These are phyloP conservation scores for Archaeoteleia sp. DNA, from an alignment of 2,888 invertebrate genomes.

Conservation along the genomic window DNA sequence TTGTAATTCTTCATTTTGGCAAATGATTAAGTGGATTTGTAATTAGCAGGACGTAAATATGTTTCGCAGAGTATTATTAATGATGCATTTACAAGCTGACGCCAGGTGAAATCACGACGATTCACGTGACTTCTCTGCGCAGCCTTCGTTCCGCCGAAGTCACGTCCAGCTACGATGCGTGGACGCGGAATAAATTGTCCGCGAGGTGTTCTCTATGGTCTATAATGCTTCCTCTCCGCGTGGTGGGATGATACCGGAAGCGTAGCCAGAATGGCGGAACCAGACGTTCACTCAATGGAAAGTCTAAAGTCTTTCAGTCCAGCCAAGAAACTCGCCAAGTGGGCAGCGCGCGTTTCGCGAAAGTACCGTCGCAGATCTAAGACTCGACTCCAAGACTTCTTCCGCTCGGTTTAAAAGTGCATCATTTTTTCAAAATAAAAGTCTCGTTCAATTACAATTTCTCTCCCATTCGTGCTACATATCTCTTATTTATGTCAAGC, in stretches of 20 bases:
- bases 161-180: conserved; percentile 59
- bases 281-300: conserved; percentile 74
- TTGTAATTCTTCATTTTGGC: no score
- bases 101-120: conserved; percentile 45
- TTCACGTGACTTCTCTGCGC: conserved; percentile 28
- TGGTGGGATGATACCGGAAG: conserved; percentile 57
- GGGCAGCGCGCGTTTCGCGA: conserved; percentile 52
- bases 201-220: conserved; percentile 47
- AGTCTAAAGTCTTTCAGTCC: conserved; percentile 69
- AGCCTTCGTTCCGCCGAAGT: conserved; percentile 40
- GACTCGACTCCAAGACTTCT: no score
- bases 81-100: conserved; percentile 25
- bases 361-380: conserved; percentile 48
- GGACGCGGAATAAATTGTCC: conserved; percentile 71
- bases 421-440: no score
- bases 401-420: no score
- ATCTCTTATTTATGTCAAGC: no score
- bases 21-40: no score
- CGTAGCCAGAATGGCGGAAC: conserved; percentile 71
- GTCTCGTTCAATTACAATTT: no score
- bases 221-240: conserved; percentile 53
- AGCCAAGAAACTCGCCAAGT: conserved; percentile 61
- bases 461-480: no score
- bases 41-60: neutral
- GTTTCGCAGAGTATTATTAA: no score